Percentiles rank a stretch among this genome's conserved stretches.
phyloP scores from a whole-genome alignment of 2,113 vertebrate genomes.

The Sphyrna mokarran region DNA sequence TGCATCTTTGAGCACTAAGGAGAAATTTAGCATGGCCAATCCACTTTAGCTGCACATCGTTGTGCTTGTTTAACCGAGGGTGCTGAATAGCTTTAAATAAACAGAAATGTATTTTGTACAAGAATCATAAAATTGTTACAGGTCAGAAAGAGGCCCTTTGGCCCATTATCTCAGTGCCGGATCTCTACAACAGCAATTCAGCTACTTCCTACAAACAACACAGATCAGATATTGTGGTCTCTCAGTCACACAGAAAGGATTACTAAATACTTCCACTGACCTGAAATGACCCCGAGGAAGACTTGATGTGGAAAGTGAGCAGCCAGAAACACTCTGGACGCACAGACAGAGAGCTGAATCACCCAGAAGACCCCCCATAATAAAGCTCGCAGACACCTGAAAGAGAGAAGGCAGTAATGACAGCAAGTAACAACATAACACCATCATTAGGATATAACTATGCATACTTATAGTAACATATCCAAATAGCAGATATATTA shows the following conservation, averaged over 20 bases:
- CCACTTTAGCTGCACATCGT: too few relatives aligned
- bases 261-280: constrained; percentile 55
- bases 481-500: neutral
- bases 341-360: constrained; percentile 82
- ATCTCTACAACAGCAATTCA: neutral
- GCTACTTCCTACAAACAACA: neutral
- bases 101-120: neutral
- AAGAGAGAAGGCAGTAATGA: neutral
- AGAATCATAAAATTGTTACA: neutral
- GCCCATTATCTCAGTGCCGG: neutral
- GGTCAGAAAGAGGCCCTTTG: neutral
- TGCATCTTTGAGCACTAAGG: too few relatives aligned
- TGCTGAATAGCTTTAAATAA: neutral
- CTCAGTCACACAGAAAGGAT: neutral
- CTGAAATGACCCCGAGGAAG: constrained; percentile 80
- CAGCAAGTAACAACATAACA: neutral
- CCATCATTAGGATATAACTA: neutral
- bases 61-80: neutral
- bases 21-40: too few relatives aligned
- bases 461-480: neutral
- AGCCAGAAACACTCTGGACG: constrained; percentile 87
- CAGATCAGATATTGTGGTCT: neutral
- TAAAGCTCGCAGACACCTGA: constrained; percentile 63
- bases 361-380: constrained; percentile 80
- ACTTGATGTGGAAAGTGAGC: constrained; percentile 97